These are phyloP conservation scores for Rhyzopertha dominica DNA, from an alignment of 1,140 invertebrate species.

Conservation along the genomic window DNA sequence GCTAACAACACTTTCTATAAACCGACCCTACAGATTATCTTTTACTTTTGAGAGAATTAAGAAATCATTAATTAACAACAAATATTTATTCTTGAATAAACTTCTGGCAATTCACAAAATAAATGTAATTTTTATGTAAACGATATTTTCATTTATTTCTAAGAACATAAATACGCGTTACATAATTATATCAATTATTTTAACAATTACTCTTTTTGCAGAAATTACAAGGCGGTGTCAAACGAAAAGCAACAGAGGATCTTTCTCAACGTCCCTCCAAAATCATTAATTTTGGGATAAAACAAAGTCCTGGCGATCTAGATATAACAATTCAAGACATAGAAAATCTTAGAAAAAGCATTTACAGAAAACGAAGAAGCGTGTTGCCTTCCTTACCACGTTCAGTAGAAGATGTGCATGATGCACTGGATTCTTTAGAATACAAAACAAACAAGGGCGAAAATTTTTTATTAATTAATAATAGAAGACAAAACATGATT, in stretches of 20 bases:
- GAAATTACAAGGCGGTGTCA: slow-evolving; percentile 4
- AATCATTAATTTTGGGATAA: neutral
- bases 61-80: no score
- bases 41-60: no score
- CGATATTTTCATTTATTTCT: no score
- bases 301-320: neutral
- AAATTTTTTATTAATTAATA: slow-evolving; percentile 4
- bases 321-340: slow-evolving; percentile 2
- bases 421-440: neutral
- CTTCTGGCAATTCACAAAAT: no score
- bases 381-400: slow-evolving; percentile 9
- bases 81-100: no score
- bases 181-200: no score
- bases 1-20: no score
- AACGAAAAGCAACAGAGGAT: slow-evolving; percentile 4
- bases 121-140: no score
- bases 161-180: no score
- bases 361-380: slow-evolving; percentile 4
- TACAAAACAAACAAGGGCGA: slow-evolving; percentile 2
- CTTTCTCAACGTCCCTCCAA: slow-evolving; percentile 3
- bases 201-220: no score
- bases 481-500: neutral
- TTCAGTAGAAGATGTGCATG: slow-evolving; percentile 3
- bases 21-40: no score
- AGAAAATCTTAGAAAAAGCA: slow-evolving; percentile 3